A percentile compares a stretch with the other conserved stretches of the same genome.
Evolutionary conservation across 2,888 invertebrate genomes (phyloP).

Genomic region (Ormyrus nitidulus): DNA sequence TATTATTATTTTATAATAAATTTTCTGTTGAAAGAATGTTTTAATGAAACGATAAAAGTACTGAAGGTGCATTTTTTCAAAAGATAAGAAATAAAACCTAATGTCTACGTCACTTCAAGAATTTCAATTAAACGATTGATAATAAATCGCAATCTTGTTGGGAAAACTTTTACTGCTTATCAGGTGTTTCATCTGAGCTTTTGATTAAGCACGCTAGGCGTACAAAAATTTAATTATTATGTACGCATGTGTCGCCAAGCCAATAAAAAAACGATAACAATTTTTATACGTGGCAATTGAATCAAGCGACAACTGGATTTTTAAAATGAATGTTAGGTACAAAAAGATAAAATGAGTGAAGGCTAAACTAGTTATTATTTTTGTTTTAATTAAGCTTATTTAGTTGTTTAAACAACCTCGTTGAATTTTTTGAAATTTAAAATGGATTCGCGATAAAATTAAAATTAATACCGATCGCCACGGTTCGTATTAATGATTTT

Average conservation of each 20-base stretch:
- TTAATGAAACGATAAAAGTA: neutral
- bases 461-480: slow-evolving; percentile 16
- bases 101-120: neutral
- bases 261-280: slow-evolving; percentile 9
- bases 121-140: slow-evolving; percentile 19
- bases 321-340: no score
- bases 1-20: no score
- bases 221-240: neutral
- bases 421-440: slow-evolving; percentile 15
- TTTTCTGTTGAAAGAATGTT: no score
- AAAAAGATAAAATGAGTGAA: slow-evolving; percentile 21
- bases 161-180: slow-evolving; percentile 1
- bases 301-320: no score
- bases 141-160: slow-evolving; percentile 26
- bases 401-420: slow-evolving; percentile 7
- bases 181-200: neutral
- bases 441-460: neutral
- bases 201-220: slow-evolving; percentile 4
- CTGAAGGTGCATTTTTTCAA: neutral
- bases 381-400: slow-evolving; percentile 5
- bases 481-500: slow-evolving; percentile 12
- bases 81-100: slow-evolving; percentile 7
- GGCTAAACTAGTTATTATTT: slow-evolving; percentile 24
- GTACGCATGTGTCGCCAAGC: neutral
- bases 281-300: no score